Percentiles rank a stretch among this genome's conserved stretches.
Evolutionary conservation across 2,888 invertebrate genomes (phyloP).

Genomic region (Cynaeus angustus): DNA sequence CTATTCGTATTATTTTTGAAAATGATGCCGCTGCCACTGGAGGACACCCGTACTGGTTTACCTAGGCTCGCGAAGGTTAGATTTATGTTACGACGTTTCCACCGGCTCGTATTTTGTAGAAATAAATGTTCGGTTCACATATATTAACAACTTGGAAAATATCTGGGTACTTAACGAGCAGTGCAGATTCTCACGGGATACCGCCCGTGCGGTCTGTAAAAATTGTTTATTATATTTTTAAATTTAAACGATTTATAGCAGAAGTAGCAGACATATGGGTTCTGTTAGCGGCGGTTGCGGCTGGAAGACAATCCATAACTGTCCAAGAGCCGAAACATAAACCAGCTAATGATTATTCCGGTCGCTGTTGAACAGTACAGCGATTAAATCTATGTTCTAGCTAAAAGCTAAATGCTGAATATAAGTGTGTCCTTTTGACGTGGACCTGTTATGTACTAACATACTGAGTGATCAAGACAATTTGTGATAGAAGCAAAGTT

Average conservation of each 20-base stretch:
- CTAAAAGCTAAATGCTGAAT: neutral
- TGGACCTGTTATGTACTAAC: too few species aligned
- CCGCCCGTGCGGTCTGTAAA: slow-evolving; percentile 12
- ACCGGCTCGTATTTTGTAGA: slow-evolving; percentile 40
- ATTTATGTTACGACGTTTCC: slow-evolving; percentile 41
- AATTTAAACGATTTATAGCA: slow-evolving; percentile 23
- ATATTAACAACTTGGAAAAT: slow-evolving; percentile 35
- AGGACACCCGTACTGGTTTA: neutral
- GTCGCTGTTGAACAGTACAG: neutral
- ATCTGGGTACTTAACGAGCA: slow-evolving; percentile 38
- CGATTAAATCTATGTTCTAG: neutral
- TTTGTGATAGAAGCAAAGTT: too few species aligned
- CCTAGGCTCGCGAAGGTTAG: slow-evolving; percentile 17
- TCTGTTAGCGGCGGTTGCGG: slow-evolving; percentile 28
- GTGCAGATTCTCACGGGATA: slow-evolving; percentile 40
- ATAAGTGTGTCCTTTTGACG: too few species aligned
- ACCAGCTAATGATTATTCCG: slow-evolving; percentile 13
- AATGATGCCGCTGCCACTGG: neutral
- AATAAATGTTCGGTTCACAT: slow-evolving; percentile 31
- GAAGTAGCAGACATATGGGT: slow-evolving; percentile 17
- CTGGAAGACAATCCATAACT: slow-evolving; percentile 26
- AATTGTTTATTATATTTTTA: slow-evolving; percentile 38
- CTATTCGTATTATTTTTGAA: neutral
- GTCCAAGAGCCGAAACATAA: slow-evolving; percentile 13
- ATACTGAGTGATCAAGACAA: too few species aligned